A percentile compares a stretch with the other conserved stretches of the same genome.
phyloP scores from a whole-genome alignment of 2,113 vertebrate genomes.

The Microtus oregoni region DNA sequence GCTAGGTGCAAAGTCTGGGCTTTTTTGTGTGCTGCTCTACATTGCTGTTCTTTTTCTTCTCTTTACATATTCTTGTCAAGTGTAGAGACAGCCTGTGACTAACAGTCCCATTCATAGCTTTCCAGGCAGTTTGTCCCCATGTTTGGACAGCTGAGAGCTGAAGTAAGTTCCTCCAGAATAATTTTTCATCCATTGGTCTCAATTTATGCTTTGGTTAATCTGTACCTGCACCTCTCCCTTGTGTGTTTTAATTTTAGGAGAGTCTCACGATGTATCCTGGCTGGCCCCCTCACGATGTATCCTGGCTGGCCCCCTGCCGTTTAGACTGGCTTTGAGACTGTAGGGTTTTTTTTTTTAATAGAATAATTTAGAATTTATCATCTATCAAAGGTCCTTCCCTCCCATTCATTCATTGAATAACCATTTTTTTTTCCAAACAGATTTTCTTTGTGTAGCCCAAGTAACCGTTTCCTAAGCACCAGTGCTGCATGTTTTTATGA shows the following conservation, averaged over 20 bases:
- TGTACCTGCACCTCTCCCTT: background rate
- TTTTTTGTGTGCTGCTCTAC: background rate
- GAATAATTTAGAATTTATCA: constrained; percentile 56
- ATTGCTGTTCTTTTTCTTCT: constrained; percentile 55
- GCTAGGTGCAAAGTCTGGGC: constrained; percentile 18
- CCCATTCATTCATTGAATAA: constrained; percentile 40
- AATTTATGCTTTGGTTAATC: constrained; percentile 51
- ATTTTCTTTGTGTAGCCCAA: background rate
- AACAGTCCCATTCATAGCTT: constrained; percentile 30
- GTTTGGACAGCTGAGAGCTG: constrained; percentile 60
- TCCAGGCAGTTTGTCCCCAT: constrained; percentile 20
- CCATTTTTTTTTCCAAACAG: background rate
- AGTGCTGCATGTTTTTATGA: background rate
- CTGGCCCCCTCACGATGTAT: background rate
- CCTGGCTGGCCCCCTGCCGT: background rate
- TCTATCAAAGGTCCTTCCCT: background rate
- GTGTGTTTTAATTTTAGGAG: background rate
- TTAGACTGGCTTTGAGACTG: background rate
- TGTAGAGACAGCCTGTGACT: constrained; percentile 45
- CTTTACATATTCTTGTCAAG: constrained; percentile 52
- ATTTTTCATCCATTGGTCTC: constrained; percentile 50
- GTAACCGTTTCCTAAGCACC: constrained; percentile 9
- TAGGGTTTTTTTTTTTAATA: background rate
- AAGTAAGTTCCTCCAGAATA: constrained; percentile 32
- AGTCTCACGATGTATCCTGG: background rate